These are phyloP conservation scores for Vesta saturnalis DNA, from an alignment of 2,888 invertebrate species.

Conservation along the genomic window DNA sequence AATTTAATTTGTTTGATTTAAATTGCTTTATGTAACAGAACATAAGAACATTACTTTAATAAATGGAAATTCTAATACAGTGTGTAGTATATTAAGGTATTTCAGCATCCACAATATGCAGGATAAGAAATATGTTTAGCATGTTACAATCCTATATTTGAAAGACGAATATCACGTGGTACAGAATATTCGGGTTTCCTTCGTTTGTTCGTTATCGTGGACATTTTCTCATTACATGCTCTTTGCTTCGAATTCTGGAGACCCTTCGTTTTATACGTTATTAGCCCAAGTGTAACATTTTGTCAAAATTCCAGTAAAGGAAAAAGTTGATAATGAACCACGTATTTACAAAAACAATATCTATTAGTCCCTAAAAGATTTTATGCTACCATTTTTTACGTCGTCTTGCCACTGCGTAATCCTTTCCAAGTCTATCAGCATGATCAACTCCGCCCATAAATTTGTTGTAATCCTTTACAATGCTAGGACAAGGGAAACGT, in stretches of 20 bases:
- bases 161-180: not conserved
- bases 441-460: not conserved
- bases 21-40: too few relatives aligned
- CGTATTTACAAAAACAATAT: conserved; percentile 2
- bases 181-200: conserved; percentile 3
- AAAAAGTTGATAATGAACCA: not conserved
- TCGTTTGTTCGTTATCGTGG: not conserved
- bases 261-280: too few relatives aligned
- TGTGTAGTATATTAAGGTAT: too few relatives aligned
- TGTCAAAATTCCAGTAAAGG: not conserved
- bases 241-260: not conserved
- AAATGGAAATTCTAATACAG: too few relatives aligned
- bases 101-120: too few relatives aligned
- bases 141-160: not conserved
- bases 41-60: too few relatives aligned
- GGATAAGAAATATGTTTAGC: too few relatives aligned
- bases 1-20: too few relatives aligned
- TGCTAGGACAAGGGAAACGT: not conserved
- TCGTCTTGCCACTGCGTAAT: not conserved
- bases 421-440: not conserved
- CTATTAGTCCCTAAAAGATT: conserved; percentile 7
- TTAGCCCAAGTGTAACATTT: too few relatives aligned
- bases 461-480: conserved; percentile 5
- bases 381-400: conserved; percentile 4
- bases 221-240: not conserved